Evolutionary conservation across 2,888 invertebrate species (phyloP), one percentile per base, ranked within the genome.

Genomic region (Lottia scabra): DNA sequence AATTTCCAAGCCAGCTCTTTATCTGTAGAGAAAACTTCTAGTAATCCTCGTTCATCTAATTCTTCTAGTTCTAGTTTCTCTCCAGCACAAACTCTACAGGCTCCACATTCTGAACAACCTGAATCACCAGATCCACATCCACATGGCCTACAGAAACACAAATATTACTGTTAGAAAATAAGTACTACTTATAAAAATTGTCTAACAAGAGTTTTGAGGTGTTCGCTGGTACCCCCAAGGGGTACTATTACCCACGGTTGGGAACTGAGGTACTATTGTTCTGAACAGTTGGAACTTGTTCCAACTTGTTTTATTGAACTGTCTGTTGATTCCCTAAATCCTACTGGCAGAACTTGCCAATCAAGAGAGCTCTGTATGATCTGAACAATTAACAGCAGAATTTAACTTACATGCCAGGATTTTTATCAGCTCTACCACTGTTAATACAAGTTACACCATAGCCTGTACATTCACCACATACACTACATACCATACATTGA

Each of bases 121-220:
- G 96, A 95, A 88, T 98, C 97, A 0, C 98, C 98, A 87, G 95
- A 95, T 2, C 98, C 98, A 91, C 98, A 98, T 0, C 97, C 96
- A 90, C 98, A 98, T 84, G 94, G 94, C 85, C 96, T 97, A 81
- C 46, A 86, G 86, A 43, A 48, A 5, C 10, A 38, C 5, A 38
- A 2, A 38, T 10, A 38, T 38, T 38, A 38, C 38, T 5, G 10
- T 38, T 4, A 30, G 30, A 5, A 30, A 30, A 30, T 30, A 5
- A 30, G n/a, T n/a, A n/a, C n/a, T n/a, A n/a, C n/a, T n/a, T n/a
- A n/a, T n/a, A n/a, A n/a, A n/a, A n/a, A n/a, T n/a, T n/a, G n/a
- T n/a, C n/a, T n/a, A n/a, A n/a, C n/a, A n/a, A n/a, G n/a, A n/a
- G n/a, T n/a, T n/a, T n/a, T n/a, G n/a, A n/a, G n/a, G n/a, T n/a